Percentiles rank a stretch among this genome's conserved stretches.
Evolutionary conservation across 1,140 invertebrate species (phyloP).

Genomic region (Lasioglossum baleicum): DNA sequence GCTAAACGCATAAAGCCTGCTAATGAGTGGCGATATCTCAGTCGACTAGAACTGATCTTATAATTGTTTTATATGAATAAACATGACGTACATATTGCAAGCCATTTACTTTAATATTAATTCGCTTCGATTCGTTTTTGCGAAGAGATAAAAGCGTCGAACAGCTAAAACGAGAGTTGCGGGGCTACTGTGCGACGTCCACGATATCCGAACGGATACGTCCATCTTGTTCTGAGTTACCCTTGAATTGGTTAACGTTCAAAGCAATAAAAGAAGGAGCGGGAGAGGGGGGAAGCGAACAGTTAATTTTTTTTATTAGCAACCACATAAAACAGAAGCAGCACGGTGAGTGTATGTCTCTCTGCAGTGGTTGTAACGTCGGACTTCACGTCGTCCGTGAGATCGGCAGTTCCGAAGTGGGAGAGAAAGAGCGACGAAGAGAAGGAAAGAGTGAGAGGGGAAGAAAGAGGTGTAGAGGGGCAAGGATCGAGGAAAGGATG

Average conservation of each 20-base stretch:
- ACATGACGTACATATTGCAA: too few relatives aligned
- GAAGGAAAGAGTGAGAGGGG: background rate
- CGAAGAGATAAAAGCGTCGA: too few relatives aligned
- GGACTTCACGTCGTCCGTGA: background rate
- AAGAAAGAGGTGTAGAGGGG: too few relatives aligned
- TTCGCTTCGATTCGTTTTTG: too few relatives aligned
- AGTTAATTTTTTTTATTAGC: constrained; percentile 16
- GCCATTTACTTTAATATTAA: too few relatives aligned
- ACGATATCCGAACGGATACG: background rate
- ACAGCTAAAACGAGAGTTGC: too few relatives aligned
- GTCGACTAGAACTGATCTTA: too few relatives aligned
- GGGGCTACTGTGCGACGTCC: background rate
- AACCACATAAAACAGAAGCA: constrained; percentile 3
- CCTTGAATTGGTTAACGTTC: background rate
- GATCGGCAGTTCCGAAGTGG: background rate
- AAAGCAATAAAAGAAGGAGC: background rate
- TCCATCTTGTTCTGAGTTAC: background rate
- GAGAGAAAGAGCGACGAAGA: background rate
- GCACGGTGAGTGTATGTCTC: background rate
- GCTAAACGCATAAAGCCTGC: too few relatives aligned
- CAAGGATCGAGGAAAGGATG: constrained; percentile 23
- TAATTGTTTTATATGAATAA: too few relatives aligned
- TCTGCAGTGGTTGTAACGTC: background rate
- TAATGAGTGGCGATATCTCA: too few relatives aligned
- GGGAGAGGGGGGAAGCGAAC: background rate